Base-by-base conservation (phyloP, 2,113 vertebrate genomes). In the Oreochromis spilurus region DNA sequence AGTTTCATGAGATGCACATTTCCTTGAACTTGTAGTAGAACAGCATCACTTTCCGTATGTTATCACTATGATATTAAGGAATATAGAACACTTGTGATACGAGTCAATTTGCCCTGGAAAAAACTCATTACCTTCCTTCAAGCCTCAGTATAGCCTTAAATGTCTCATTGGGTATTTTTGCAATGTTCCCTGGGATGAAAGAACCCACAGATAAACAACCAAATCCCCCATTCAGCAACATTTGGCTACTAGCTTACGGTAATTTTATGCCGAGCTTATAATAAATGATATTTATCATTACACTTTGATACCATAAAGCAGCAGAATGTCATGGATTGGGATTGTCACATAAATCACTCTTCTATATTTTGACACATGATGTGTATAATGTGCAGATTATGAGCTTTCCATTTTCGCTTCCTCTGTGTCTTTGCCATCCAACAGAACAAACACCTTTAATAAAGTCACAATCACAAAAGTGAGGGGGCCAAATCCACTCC, bases 381-480 rank as follows among this genome's bases (percentile, higher is more conserved):
- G 88, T 87, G 90, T 87, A 86, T 93, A 93, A 95, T 94, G 85
- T 86, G 89, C 87, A 90, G 92, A 94, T 94, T 93, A 94, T 80
- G 62, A 82, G 93, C 87, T 88, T 92, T 93, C 87, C 81, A 84
- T 92, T 93, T 93, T 89, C 85, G 85, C 87, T 84, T 81, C 83
- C 55, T 91, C 86, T 92, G 83, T 95, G 87, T 90, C 43, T 88
- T 79, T 88, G 87, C 89, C 89, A 90, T 91, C 85, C 24, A 36
- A 88, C 84, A 86, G 75, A 92, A 94, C 87, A 94, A 93, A 93
- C 88, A 92, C 86, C 90, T 93, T 92, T 91, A 93, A 96, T 96
- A 96, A 97, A 97, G 94, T 95, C 97, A 95, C 93, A 96, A 95
- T 96, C 96, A 96, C 96, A 96, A 97, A 97, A 96, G 97, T 97